These are phyloP conservation scores for Torymus aiolomorphi DNA, from an alignment of 2,888 invertebrate genomes.

Conservation along the genomic window DNA sequence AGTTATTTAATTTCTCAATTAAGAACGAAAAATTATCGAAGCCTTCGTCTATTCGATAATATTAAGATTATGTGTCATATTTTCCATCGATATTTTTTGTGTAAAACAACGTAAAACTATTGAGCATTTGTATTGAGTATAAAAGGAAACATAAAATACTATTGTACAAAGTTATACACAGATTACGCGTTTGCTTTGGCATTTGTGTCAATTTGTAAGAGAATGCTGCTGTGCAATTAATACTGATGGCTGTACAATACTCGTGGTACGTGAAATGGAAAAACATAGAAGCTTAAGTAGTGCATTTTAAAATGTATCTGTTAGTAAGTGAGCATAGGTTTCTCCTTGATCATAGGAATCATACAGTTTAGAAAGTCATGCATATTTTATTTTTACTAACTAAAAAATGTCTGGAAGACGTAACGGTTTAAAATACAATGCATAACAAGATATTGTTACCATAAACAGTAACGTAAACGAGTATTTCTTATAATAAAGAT, in stretches of 20 bases:
- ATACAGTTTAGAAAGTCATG: too few species aligned
- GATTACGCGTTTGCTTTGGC: conserved; percentile 14
- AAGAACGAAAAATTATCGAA: conserved; percentile 29
- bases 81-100: conserved; percentile 50
- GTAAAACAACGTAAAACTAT: conserved; percentile 4
- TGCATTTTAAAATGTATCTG: not conserved
- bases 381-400: too few species aligned
- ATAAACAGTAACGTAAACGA: too few species aligned
- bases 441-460: too few species aligned
- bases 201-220: conserved; percentile 36
- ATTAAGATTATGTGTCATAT: not conserved
- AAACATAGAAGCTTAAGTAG: conserved; percentile 33
- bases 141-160: conserved; percentile 31
- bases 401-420: too few species aligned
- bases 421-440: too few species aligned
- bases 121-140: conserved; percentile 5
- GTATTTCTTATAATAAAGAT: too few species aligned
- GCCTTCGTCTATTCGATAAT: conserved; percentile 4
- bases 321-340: conserved; percentile 11
- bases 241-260: conserved; percentile 57
- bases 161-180: conserved; percentile 28
- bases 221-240: conserved; percentile 46
- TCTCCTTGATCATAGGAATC: not conserved
- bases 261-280: conserved; percentile 37
- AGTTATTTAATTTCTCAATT: not conserved